Evolutionary conservation across 2,888 invertebrate genomes (phyloP).

Genomic region (Stenoptilia bipunctidactyla): DNA sequence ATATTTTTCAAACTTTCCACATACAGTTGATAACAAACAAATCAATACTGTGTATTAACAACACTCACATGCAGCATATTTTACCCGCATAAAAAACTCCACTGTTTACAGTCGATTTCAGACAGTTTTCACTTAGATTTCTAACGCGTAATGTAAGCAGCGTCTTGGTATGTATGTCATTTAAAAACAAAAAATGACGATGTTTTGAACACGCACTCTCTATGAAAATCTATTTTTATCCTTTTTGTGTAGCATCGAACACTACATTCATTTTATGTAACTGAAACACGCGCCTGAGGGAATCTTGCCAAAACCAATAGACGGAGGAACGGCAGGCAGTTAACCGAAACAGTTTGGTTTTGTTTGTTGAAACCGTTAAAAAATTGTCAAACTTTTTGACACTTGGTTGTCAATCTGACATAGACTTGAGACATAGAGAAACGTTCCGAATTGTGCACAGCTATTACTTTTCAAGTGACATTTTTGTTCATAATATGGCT

Average conservation of each 20-base stretch:
- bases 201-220: slow-evolving; percentile 49
- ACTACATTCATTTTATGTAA: slow-evolving; percentile 56
- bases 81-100: slow-evolving; percentile 30
- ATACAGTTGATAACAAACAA: slow-evolving; percentile 12
- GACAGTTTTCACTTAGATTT: slow-evolving; percentile 52
- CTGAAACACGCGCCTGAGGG: slow-evolving; percentile 39
- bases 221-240: slow-evolving; percentile 61
- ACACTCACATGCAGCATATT: background rate
- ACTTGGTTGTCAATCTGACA: too few species aligned
- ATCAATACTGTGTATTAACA: background rate
- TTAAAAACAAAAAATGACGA: slow-evolving; percentile 61
- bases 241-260: slow-evolving; percentile 45
- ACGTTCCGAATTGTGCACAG: too few species aligned
- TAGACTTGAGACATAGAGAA: too few species aligned
- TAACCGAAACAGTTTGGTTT: slow-evolving; percentile 23
- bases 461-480: too few species aligned
- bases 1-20: slow-evolving; percentile 6
- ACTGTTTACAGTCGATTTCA: slow-evolving; percentile 54
- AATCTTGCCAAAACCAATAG: slow-evolving; percentile 52
- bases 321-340: slow-evolving; percentile 23
- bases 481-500: too few species aligned
- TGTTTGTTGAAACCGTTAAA: too few species aligned
- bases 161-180: slow-evolving; percentile 55
- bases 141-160: slow-evolving; percentile 36
- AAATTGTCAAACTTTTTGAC: too few species aligned